Percentiles rank a stretch among this genome's conserved stretches.
phyloP scores from a whole-genome alignment of 2,797 vertebrate species.

The Helicolenus hilgendorfi region DNA sequence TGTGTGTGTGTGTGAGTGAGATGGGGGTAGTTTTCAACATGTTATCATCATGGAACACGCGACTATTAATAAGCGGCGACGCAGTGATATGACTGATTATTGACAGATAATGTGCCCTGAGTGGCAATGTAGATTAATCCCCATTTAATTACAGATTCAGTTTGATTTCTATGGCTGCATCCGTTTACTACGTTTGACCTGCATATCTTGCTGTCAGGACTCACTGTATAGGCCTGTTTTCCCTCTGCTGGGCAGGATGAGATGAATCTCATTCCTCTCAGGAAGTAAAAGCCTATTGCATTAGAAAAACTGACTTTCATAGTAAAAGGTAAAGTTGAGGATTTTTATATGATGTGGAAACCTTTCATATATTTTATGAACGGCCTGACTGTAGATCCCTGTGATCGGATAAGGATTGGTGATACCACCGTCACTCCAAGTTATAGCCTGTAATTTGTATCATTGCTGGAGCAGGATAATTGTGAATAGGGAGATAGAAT shows the following conservation, averaged over 20 bases:
- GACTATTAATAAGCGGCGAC: not conserved
- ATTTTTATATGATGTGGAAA: too few species aligned
- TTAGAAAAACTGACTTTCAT: too few species aligned
- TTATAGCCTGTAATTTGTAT: too few species aligned
- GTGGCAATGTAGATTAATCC: not conserved
- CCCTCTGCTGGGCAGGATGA: conserved; percentile 19
- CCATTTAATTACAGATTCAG: not conserved
- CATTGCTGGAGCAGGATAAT: too few species aligned
- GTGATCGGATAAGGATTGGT: too few species aligned
- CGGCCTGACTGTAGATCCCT: too few species aligned
- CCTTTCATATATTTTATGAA: too few species aligned
- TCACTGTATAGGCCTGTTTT: not conserved
- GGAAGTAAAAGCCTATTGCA: conserved; percentile 20
- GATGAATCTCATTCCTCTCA: conserved; percentile 8
- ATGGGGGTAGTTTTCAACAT: conserved; percentile 9
- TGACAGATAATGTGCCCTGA: not conserved
- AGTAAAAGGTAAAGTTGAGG: too few species aligned
- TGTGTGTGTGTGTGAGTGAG: not conserved
- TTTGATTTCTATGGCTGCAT: not conserved
- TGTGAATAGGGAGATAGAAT: too few species aligned
- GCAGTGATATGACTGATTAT: not conserved
- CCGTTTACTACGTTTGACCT: conserved; percentile 5
- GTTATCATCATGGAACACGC: conserved; percentile 18
- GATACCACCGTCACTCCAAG: too few species aligned
- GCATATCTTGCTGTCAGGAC: conserved; percentile 11